Conservation (phyloP, 2,797 vertebrate genomes). For the Sebastes reedi region DNA sequence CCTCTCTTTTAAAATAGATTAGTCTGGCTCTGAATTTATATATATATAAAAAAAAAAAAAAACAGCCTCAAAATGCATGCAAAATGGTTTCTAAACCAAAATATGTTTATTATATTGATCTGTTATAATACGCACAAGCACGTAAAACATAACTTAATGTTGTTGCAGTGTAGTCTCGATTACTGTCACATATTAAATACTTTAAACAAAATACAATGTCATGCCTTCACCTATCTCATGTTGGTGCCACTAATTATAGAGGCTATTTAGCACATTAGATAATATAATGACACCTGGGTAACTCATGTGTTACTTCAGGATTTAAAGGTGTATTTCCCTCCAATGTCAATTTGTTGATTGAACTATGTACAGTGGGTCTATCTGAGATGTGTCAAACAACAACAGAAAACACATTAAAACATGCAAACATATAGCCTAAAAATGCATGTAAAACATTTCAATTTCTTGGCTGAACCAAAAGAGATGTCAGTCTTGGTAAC, state of each 20-base stretch:
- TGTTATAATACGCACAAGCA: not conserved
- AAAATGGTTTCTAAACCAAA: not conserved
- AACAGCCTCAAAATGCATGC: not conserved
- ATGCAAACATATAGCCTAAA: not conserved
- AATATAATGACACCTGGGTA: not conserved
- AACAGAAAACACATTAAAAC: not conserved
- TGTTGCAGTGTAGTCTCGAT: not conserved
- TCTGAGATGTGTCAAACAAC: not conserved
- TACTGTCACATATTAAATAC: not conserved
- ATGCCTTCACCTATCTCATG: not conserved
- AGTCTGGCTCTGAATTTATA: not conserved
- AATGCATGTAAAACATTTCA: not conserved
- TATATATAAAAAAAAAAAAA: rapidly evolving
- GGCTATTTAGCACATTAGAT: not conserved
- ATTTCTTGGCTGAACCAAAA: not conserved
- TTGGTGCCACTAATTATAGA: not conserved
- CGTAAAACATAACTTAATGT: not conserved
- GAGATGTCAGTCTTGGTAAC: not conserved
- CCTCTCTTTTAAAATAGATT: not conserved
- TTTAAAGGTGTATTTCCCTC: not conserved
- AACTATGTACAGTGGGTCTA: not conserved
- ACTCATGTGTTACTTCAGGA: not conserved
- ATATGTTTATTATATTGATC: not conserved
- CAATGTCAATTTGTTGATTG: not conserved
- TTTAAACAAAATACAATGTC: not conserved